Evolutionary conservation across 2,888 invertebrate species (phyloP).

Genomic region (Alcis repandata): DNA sequence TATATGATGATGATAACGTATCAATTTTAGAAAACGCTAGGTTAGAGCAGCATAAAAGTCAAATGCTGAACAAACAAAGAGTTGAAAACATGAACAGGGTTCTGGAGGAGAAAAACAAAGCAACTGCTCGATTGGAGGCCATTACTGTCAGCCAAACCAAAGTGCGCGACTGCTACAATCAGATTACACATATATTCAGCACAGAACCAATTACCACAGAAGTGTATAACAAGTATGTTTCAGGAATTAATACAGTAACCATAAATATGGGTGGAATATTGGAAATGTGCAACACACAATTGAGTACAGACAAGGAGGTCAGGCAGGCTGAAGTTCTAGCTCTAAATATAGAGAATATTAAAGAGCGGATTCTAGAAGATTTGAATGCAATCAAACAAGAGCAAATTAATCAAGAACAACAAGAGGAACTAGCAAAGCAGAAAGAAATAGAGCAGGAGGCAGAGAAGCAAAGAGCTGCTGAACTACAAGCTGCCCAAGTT

Average conservation of each 20-base stretch:
- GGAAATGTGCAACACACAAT: conserved; percentile 75
- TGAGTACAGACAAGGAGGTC: conserved; percentile 82
- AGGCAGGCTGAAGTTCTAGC: conserved; percentile 84
- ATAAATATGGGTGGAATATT: conserved; percentile 78
- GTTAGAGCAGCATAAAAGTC: conserved; percentile 82
- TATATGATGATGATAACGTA: conserved; percentile 84
- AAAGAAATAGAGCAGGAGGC: conserved; percentile 68
- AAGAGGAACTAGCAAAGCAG: conserved; percentile 62
- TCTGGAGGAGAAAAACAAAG: conserved; percentile 82
- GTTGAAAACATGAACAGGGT: conserved; percentile 82
- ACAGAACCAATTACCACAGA: conserved; percentile 62
- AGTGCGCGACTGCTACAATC: conserved; percentile 85
- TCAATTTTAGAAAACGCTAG: conserved; percentile 73
- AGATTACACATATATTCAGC: conserved; percentile 80
- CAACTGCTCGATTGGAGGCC: conserved; percentile 79
- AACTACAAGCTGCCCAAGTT: conserved; percentile 46
- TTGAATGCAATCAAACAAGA: conserved; percentile 64
- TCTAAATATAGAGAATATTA: conserved; percentile 80
- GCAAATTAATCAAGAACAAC: conserved; percentile 59
- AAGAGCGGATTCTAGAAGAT: conserved; percentile 73
- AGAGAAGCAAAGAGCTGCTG: conserved; percentile 54
- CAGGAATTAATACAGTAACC: conserved; percentile 71
- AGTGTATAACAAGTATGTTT: conserved; percentile 75
- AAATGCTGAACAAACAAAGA: conserved; percentile 72
- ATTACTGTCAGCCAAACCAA: conserved; percentile 86